Conservation (phyloP, 1,140 invertebrate genomes). For the Drosophila serrata region DNA sequence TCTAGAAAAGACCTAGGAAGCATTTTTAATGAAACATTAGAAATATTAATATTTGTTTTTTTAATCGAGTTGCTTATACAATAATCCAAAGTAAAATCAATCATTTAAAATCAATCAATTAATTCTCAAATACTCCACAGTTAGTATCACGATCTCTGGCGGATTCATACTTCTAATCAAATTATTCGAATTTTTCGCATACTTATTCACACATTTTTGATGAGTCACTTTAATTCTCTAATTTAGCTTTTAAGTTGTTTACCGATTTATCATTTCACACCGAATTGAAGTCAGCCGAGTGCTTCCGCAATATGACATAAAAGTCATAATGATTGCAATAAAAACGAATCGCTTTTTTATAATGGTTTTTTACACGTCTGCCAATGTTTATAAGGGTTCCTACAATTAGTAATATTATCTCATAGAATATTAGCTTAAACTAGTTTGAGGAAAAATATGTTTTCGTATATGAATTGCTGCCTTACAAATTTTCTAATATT, state of each 20-base stretch:
- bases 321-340: neutral
- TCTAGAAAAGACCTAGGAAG: too few species aligned
- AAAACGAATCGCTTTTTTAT: neutral
- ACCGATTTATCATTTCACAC: neutral
- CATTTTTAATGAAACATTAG: neutral
- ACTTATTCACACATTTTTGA: neutral
- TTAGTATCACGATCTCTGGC: neutral
- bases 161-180: slow-evolving; percentile 23
- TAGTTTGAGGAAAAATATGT: neutral
- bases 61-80: neutral
- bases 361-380: too few species aligned
- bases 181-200: slow-evolving; percentile 11
- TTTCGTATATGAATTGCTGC: neutral
- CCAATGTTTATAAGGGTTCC: too few species aligned
- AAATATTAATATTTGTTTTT: neutral
- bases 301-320: slow-evolving; percentile 9
- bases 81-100: neutral
- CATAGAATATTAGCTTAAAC: neutral
- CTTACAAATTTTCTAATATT: neutral
- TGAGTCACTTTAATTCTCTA: slow-evolving; percentile 12
- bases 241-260: neutral
- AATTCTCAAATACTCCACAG: neutral
- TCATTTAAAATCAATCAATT: neutral
- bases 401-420: neutral
- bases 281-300: neutral